These are phyloP conservation scores for Asobara japonica DNA, from an alignment of 1,140 invertebrate species.

Conservation along the genomic window DNA sequence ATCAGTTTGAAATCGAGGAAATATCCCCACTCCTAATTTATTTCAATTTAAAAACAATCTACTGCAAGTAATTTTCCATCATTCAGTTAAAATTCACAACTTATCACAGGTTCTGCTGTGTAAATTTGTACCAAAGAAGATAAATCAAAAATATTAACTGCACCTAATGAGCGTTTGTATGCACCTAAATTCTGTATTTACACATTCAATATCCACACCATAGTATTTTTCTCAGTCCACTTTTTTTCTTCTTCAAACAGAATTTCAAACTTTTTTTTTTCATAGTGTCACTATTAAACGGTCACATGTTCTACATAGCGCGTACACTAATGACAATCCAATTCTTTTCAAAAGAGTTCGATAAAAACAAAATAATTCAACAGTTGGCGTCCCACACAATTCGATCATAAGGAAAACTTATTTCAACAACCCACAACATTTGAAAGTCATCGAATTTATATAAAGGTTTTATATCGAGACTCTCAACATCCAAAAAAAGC, in stretches of 20 bases:
- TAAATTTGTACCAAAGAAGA: background rate
- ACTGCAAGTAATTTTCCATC: background rate
- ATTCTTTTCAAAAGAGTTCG: background rate
- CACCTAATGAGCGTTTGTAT: constrained; percentile 7
- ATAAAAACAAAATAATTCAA: background rate
- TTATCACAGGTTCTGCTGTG: background rate
- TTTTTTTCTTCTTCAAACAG: background rate
- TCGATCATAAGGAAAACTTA: too few relatives aligned
- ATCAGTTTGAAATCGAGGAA: background rate
- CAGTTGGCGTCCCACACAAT: too few relatives aligned
- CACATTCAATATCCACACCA: background rate
- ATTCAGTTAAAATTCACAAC: background rate
- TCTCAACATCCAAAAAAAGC: too few relatives aligned
- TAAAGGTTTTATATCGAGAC: too few relatives aligned
- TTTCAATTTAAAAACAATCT: background rate
- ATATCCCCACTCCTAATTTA: background rate
- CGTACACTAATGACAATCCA: background rate
- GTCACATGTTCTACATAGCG: background rate
- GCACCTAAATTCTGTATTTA: background rate
- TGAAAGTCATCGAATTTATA: too few relatives aligned
- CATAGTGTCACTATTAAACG: background rate
- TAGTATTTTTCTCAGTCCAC: background rate
- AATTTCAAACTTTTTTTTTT: background rate
- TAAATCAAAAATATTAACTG: background rate
- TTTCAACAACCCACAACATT: too few relatives aligned